These are phyloP conservation scores for Collichthys lucidus DNA, from an alignment of 2,113 vertebrate genomes.

Conservation along the genomic window DNA sequence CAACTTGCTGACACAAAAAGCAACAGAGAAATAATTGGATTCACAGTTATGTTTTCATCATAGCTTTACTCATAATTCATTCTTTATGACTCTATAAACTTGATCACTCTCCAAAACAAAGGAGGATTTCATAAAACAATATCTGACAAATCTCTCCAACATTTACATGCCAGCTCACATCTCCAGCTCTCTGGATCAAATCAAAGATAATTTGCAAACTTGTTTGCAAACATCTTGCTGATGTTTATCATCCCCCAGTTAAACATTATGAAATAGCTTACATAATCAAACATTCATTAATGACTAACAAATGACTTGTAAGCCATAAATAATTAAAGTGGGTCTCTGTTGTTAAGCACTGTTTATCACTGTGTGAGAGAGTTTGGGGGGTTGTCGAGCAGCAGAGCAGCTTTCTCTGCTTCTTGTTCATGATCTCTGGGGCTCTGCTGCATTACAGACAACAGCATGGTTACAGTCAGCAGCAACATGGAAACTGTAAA, in stretches of 20 bases:
- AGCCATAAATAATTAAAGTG: constrained; percentile 49
- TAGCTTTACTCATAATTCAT: too few species aligned
- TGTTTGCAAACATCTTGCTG: too few species aligned
- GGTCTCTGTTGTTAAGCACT: constrained; percentile 10
- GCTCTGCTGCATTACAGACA: constrained; percentile 7
- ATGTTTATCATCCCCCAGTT: neutral
- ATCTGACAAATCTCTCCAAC: neutral
- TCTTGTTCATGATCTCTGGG: constrained; percentile 6
- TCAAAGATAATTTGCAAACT: too few species aligned
- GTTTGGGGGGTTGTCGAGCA: constrained; percentile 15
- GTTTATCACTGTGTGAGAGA: constrained; percentile 34
- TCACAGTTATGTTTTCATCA: neutral
- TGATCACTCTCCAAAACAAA: neutral
- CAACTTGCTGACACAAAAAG: neutral
- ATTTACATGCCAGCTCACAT: too few species aligned
- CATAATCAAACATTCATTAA: constrained; percentile 57
- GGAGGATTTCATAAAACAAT: neutral
- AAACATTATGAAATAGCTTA: constrained; percentile 16
- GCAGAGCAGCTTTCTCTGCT: constrained; percentile 26
- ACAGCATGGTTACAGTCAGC: constrained; percentile 9
- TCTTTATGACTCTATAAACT: too few species aligned
- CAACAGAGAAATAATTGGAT: constrained; percentile 12
- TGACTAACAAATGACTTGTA: constrained; percentile 57
- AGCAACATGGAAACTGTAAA: neutral
- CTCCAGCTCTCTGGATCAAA: too few species aligned